Evolutionary conservation across 2,888 invertebrate genomes (phyloP), one percentile per base, ranked within the genome.

Genomic region (Agriopis marginaria): DNA sequence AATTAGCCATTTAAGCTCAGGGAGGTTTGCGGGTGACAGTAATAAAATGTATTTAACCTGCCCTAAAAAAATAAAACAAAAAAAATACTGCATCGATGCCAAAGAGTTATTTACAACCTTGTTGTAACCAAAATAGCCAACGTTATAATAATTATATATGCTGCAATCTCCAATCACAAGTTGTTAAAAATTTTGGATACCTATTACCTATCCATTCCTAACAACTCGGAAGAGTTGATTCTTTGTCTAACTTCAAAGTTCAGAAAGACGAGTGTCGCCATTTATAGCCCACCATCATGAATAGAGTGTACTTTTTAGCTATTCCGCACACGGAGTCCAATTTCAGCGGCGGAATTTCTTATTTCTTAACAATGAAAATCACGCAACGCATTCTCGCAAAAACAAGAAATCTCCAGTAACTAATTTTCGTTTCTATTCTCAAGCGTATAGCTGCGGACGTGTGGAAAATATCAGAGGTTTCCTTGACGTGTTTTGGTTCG

Each of bases 341-440:
- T 93, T 93, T 88, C 93, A 90, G 87, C 89, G 88, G 89, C 89
- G 88, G 86, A 88, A 86, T 88, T 89, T 90, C 89, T 90, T 92
- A 91, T 92, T 89, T 87, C 83, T 88, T 87, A 89, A 92, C 93
- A 93, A 93, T 92, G 90, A 91, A 92, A 93, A 93, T 92, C 93
- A 91, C 91, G 89, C 89, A 86, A 88, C 86, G 85, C 89, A 88
- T 88, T 90, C 89, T 87, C 83, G 84, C 81, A 82, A 87, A 91
- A 92, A 92, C 91, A 92, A 91, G 89, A 86, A 90, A 89, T 89
- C 87, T 89, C 86, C 90, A 89, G 90, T 92, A 93, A 93, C 94
- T 93, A 94, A 93, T 94, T 94, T 94, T 93, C 92, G 90, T 86
- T 90, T 84, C 84, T 80, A 88, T 89, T 92, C 94, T 94, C 94